phyloP scores from a whole-genome alignment of 2,888 invertebrate species.

The Cephus pygmeus region DNA sequence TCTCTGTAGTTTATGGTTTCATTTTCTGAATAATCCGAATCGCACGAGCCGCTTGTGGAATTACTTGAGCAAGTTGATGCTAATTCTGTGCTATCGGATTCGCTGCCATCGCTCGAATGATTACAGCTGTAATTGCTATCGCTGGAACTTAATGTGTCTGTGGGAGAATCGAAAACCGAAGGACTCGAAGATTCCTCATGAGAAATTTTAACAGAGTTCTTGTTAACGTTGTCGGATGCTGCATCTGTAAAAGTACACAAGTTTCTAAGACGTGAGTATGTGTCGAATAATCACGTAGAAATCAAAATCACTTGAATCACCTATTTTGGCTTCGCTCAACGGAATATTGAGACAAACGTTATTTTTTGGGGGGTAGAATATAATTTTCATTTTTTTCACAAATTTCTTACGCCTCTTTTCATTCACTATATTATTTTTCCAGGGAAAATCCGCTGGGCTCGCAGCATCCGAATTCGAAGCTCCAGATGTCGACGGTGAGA shows the following conservation, averaged over 20 bases:
- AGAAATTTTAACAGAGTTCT: not conserved
- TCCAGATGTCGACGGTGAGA: not conserved
- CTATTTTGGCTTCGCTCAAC: not conserved
- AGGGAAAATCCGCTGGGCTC: not conserved
- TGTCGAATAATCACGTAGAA: not conserved
- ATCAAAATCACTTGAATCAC: not conserved
- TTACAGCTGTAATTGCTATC: not conserved
- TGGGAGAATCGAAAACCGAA: not conserved
- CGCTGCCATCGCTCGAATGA: not conserved
- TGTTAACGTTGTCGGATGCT: not conserved
- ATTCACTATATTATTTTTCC: not conserved
- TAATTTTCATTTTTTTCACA: not conserved
- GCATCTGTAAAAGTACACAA: not conserved
- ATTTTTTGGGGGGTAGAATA: not conserved
- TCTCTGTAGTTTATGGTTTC: too few species aligned
- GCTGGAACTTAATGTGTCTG: not conserved
- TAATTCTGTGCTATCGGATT: not conserved
- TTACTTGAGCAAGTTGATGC: not conserved
- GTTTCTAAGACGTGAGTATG: not conserved
- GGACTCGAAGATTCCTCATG: not conserved
- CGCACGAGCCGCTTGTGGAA: not conserved
- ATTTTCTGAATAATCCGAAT: not conserved
- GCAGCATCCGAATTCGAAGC: not conserved
- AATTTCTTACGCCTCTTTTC: not conserved
- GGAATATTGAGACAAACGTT: not conserved